A percentile compares a stretch with the other conserved stretches of the same genome.
Conservation (phyloP, 2,888 invertebrate species). For the Dicycla oo region DNA sequence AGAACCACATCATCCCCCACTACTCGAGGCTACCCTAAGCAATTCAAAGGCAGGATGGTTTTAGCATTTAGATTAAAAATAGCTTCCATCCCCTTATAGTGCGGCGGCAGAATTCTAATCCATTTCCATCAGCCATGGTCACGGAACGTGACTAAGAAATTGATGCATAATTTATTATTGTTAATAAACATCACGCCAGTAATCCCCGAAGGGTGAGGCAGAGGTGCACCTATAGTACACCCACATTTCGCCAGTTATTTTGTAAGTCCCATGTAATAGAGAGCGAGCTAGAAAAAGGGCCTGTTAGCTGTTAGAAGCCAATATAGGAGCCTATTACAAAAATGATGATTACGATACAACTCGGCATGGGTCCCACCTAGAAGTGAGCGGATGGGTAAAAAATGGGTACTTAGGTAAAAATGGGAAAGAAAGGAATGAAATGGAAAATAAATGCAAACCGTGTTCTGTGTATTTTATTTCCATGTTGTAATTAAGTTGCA, state of each 20-base stretch:
- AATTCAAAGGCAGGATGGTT: conserved; percentile 46
- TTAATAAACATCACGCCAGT: neutral
- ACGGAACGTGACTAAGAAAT: conserved; percentile 35
- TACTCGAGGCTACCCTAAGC: conserved; percentile 26
- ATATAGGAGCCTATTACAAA: no score
- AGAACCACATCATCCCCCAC: conserved; percentile 6
- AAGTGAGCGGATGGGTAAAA: no score
- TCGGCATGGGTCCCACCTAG: no score
- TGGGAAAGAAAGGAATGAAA: no score
- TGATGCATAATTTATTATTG: conserved; percentile 30
- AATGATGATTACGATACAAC: no score
- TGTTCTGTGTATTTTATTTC: no score
- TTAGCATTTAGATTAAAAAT: conserved; percentile 69
- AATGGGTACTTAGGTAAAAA: no score
- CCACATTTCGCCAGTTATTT: neutral
- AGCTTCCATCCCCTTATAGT: conserved; percentile 34
- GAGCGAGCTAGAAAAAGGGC: no score
- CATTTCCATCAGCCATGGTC: conserved; percentile 40
- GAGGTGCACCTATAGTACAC: neutral
- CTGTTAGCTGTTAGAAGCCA: no score
- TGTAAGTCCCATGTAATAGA: neutral
- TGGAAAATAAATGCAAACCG: no score
- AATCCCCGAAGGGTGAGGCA: neutral
- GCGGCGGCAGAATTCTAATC: conserved; percentile 56
- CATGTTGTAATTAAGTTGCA: no score